Evolutionary conservation across 2,797 vertebrate species (phyloP).

Genomic region (Cottoperca gobio): DNA sequence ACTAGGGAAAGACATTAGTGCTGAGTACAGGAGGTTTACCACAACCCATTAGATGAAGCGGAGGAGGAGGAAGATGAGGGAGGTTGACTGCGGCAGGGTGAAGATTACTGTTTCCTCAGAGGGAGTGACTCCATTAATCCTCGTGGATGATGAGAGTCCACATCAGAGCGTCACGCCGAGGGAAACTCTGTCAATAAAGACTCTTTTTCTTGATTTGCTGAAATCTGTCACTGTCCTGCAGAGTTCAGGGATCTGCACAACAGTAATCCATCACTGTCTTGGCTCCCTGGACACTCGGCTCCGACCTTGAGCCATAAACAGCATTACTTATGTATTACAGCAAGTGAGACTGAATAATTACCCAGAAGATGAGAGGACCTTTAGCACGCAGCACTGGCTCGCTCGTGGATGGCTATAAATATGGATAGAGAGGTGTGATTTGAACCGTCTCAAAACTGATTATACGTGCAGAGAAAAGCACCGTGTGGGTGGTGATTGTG

Average conservation of each 20-base stretch:
- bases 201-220: slow-evolving; percentile 61
- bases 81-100: not conserved
- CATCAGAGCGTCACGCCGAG: slow-evolving; percentile 15
- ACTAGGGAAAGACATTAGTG: too few relatives aligned
- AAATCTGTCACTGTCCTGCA: slow-evolving; percentile 73
- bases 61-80: slow-evolving; percentile 7
- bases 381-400: slow-evolving; percentile 38
- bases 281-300: slow-evolving; percentile 52
- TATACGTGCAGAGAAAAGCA: slow-evolving; percentile 29
- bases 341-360: slow-evolving; percentile 73
- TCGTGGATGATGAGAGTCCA: slow-evolving; percentile 1
- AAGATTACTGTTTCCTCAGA: slow-evolving; percentile 9
- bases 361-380: slow-evolving; percentile 41
- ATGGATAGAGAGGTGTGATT: slow-evolving; percentile 49
- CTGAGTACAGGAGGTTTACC: too few relatives aligned
- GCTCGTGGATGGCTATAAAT: slow-evolving; percentile 51
- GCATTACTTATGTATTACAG: slow-evolving; percentile 74
- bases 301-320: slow-evolving; percentile 80
- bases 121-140: slow-evolving; percentile 15
- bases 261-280: slow-evolving; percentile 76
- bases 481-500: slow-evolving; percentile 32
- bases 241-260: slow-evolving; percentile 68
- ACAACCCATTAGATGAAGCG: too few relatives aligned
- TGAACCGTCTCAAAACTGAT: slow-evolving; percentile 29
- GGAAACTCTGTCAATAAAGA: slow-evolving; percentile 58